Percentiles rank a stretch among this genome's conserved stretches.
Conservation (phyloP, 2,888 invertebrate species). For the Drosophila neonasuta region DNA sequence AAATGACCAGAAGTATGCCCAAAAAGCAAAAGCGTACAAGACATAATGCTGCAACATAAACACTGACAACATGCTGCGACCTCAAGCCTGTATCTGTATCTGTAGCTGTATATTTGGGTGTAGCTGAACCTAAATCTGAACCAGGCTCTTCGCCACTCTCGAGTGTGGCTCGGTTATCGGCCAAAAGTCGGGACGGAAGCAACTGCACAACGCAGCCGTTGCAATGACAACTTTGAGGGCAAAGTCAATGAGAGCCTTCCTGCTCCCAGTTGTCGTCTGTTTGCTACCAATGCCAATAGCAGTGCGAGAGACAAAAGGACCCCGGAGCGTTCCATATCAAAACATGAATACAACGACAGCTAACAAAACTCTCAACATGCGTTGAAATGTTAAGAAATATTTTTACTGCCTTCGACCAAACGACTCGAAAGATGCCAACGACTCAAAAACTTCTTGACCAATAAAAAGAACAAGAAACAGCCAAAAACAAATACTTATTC, state of each 20-base stretch:
- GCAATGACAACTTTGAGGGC: slow-evolving; percentile 77
- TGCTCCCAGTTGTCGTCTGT: slow-evolving; percentile 64
- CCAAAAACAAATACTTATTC: background rate
- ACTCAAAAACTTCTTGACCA: slow-evolving; percentile 47
- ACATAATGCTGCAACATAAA: slow-evolving; percentile 67
- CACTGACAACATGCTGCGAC: slow-evolving; percentile 76
- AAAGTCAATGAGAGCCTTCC: slow-evolving; percentile 76
- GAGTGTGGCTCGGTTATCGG: slow-evolving; percentile 43
- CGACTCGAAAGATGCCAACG: slow-evolving; percentile 58
- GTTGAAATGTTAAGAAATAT: slow-evolving; percentile 75
- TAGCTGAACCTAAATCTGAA: slow-evolving; percentile 53
- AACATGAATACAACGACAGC: slow-evolving; percentile 79
- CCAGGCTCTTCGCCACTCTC: slow-evolving; percentile 12
- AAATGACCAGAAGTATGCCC: slow-evolving; percentile 69
- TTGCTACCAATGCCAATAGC: slow-evolving; percentile 35
- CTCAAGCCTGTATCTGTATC: slow-evolving; percentile 36
- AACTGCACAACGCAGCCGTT: slow-evolving; percentile 43
- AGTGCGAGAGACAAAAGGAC: slow-evolving; percentile 71
- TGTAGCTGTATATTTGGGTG: slow-evolving; percentile 1
- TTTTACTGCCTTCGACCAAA: slow-evolving; percentile 43
- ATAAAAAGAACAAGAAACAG: slow-evolving; percentile 31
- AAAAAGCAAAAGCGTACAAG: slow-evolving; percentile 54
- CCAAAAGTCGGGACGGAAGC: slow-evolving; percentile 52
- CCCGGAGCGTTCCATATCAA: slow-evolving; percentile 80
- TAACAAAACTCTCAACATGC: slow-evolving; percentile 79